These are phyloP conservation scores for Solenopsis invicta DNA, from an alignment of 1,140 invertebrate species.

Conservation along the genomic window DNA sequence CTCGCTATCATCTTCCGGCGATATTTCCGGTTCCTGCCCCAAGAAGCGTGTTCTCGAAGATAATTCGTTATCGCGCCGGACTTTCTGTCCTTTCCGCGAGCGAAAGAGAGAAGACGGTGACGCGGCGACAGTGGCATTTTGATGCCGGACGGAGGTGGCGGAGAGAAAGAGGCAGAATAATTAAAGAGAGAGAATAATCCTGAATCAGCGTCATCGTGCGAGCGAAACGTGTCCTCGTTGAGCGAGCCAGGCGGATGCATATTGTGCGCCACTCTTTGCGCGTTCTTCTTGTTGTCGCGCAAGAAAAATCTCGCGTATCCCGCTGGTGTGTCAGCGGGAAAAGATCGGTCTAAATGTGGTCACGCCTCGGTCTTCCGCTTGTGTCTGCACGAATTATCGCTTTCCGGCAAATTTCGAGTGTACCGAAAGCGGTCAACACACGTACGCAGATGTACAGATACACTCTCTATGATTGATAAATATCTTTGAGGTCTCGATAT, in stretches of 20 bases:
- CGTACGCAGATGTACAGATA: no score
- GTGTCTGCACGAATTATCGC: neutral
- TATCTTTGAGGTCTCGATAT: neutral
- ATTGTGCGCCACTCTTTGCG: conserved; percentile 69
- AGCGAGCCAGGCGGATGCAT: conserved; percentile 69
- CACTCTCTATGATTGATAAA: neutral
- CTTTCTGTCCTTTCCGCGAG: conserved; percentile 67
- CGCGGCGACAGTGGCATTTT: conserved; percentile 30
- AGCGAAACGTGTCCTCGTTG: conserved; percentile 70
- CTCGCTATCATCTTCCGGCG: conserved; percentile 75
- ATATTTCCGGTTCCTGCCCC: conserved; percentile 84
- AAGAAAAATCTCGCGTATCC: conserved; percentile 56
- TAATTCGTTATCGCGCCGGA: conserved; percentile 80
- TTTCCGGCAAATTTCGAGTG: neutral
- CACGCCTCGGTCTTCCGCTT: conserved; percentile 33
- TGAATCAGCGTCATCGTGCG: conserved; percentile 74
- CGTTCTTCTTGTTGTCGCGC: conserved; percentile 57
- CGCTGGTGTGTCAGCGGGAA: conserved; percentile 42
- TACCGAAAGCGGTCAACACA: neutral
- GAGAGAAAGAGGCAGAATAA: conserved; percentile 71
- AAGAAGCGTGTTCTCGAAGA: conserved; percentile 82
- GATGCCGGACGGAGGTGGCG: conserved; percentile 26
- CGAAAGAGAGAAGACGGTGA: conserved; percentile 74
- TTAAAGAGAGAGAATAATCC: conserved; percentile 74
- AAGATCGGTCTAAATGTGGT: conserved; percentile 53